These are phyloP conservation scores for Brachystomella parvula DNA, from an alignment of 1,140 invertebrate species.

Conservation along the genomic window DNA sequence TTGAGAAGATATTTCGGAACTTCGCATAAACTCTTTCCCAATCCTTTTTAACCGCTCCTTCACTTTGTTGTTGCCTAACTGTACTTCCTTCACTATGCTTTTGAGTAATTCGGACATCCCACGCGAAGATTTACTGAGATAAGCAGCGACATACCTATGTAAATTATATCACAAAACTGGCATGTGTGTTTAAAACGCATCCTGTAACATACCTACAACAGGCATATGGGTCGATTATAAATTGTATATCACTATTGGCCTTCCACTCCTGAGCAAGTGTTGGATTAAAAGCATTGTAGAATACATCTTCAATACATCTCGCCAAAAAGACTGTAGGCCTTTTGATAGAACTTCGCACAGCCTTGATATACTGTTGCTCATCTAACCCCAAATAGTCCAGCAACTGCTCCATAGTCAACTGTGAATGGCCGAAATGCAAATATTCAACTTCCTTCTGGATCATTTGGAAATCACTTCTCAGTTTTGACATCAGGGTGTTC, in stretches of 20 bases:
- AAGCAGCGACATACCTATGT: slow-evolving; percentile 36
- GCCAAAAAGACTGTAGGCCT: slow-evolving; percentile 23
- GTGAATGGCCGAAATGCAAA: too few species aligned
- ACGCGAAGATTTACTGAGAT: slow-evolving; percentile 24
- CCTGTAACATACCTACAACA: slow-evolving; percentile 29
- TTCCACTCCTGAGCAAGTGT: slow-evolving; percentile 34
- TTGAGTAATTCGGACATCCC: slow-evolving; percentile 30
- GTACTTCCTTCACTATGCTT: slow-evolving; percentile 10
- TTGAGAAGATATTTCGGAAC: slow-evolving; percentile 36
- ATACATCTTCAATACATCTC: slow-evolving; percentile 29
- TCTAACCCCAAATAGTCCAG: too few species aligned
- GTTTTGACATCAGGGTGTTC: not conserved
- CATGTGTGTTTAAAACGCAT: too few species aligned
- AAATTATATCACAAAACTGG: too few species aligned
- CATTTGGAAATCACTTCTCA: too few species aligned
- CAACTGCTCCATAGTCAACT: too few species aligned
- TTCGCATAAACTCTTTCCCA: slow-evolving; percentile 11
- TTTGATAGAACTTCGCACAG: slow-evolving; percentile 10
- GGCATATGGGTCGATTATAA: slow-evolving; percentile 38
- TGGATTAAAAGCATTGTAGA: slow-evolving; percentile 39
- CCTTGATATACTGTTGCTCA: too few species aligned
- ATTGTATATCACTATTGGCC: slow-evolving; percentile 41
- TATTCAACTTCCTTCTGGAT: too few species aligned
- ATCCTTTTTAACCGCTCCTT: slow-evolving; percentile 10
- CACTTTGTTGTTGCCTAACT: not conserved